Evolutionary conservation across 2,888 invertebrate species (phyloP).

Genomic region (Campopleginae sp.): DNA sequence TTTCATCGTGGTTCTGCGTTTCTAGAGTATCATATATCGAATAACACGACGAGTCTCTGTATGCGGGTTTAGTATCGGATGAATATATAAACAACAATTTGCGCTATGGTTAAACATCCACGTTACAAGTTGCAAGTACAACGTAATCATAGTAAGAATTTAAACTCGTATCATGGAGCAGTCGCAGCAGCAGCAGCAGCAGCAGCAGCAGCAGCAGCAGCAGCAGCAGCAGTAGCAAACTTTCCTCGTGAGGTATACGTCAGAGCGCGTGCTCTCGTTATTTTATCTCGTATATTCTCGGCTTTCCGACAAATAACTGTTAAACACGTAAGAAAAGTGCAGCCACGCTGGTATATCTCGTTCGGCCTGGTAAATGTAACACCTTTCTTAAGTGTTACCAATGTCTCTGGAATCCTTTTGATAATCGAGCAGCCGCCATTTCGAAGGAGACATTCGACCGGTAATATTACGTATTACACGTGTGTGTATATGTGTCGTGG

Average conservation of each 20-base stretch:
- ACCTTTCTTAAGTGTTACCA: conserved; percentile 56
- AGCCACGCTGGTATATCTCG: conserved; percentile 34
- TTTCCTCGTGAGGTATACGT: background rate
- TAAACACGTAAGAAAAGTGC: conserved; percentile 47
- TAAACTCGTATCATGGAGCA: conserved; percentile 42
- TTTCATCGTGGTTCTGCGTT: conserved; percentile 46
- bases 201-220: background rate
- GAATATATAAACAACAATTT: conserved; percentile 63
- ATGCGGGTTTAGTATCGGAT: background rate
- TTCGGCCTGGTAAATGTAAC: conserved; percentile 51
- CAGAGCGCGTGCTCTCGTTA: conserved; percentile 30
- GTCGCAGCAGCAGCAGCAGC: background rate
- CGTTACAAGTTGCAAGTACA: conserved; percentile 36
- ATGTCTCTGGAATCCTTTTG: conserved; percentile 55
- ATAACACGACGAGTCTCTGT: conserved; percentile 26
- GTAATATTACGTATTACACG: conserved; percentile 2
- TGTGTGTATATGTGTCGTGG: background rate
- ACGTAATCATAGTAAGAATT: conserved; percentile 53
- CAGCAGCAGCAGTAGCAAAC: no score
- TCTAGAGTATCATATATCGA: conserved; percentile 53
- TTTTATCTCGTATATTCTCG: conserved; percentile 43
- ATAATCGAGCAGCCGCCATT: conserved; percentile 45
- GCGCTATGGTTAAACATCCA: conserved; percentile 47
- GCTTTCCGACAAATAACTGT: conserved; percentile 60
- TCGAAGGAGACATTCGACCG: conserved; percentile 36